Conservation (phyloP, 2,113 vertebrate genomes). For the Oreamnos americanus region DNA sequence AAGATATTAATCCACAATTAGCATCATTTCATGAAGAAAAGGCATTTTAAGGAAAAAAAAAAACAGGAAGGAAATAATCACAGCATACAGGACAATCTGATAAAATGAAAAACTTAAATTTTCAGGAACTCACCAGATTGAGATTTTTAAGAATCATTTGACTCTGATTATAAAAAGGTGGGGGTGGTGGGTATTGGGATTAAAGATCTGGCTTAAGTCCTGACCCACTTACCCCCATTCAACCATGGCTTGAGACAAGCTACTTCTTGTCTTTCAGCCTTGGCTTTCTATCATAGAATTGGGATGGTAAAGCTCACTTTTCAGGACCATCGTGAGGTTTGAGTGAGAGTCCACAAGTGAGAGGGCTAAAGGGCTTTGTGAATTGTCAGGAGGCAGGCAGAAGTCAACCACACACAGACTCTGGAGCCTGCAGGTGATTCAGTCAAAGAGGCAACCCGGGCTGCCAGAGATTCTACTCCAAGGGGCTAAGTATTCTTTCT, state of each 20-base stretch:
- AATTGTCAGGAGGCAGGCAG: neutral
- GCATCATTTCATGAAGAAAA: neutral
- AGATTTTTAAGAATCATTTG: neutral
- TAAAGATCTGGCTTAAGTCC: neutral
- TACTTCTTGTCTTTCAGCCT: neutral
- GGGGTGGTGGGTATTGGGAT: fast-evolving
- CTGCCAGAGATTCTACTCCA: neutral
- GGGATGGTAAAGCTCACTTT: neutral
- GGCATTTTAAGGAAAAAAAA: neutral
- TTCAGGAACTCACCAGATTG: neutral
- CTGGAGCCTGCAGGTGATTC: neutral
- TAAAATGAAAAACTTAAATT: neutral
- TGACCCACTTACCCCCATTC: neutral
- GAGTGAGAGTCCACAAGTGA: fast-evolving
- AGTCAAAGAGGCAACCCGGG: neutral
- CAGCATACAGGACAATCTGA: neutral
- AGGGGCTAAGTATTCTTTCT: neutral
- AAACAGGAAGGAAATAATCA: neutral
- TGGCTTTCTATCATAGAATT: neutral
- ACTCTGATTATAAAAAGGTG: neutral
- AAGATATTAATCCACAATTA: neutral
- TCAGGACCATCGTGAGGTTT: neutral
- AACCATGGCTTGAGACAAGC: neutral
- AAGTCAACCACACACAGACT: no score
- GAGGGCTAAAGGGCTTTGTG: neutral